Evolutionary conservation across 2,797 vertebrate genomes (phyloP), one percentile per base, ranked within the genome.

Genomic region (Acanthurus tractus): DNA sequence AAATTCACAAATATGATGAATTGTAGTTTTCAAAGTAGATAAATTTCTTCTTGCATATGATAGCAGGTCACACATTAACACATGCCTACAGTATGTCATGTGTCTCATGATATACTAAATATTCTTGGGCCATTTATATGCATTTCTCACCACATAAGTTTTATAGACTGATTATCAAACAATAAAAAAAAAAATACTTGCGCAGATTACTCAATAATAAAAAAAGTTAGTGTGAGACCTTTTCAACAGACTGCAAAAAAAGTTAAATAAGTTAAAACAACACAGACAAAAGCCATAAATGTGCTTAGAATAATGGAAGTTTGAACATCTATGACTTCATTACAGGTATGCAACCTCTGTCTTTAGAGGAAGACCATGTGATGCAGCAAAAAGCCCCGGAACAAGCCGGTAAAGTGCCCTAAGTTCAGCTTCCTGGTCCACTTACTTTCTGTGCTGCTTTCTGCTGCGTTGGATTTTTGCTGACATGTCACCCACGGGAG

Each of bases 361-460:
- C 18, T 22, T 29, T 34, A 34, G 20, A 57, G 14, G 15, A 56
- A 15, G n/a, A 20, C 13, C 7, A 1, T 68, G 52, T 14, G 29
- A 58, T 20, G 1, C 0, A 1, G 29, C 9, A 12, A 49, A 56
- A 56, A 22, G 20, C 29, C 25, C 38, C 0, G 0, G 1, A 56
- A 61, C 18, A 8, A 63, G 68, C 6, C 44, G 14, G 4, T 2
- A 12, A 63, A 34, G 29, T 34, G 29, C 6, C 6, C 29, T 34
- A 34, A 34, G 29, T 34, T 34, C 29, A 34, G 29, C 29, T 34
- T 34, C 29, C 50, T 20, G n/a, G 15, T 49, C 38, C 44, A 92
- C 95, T 96, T 93, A 96, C 95, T 86, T 87, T 80, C 38, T 82
- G 79, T 40, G 82, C 7, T 40, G 69, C 23, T 34, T 90, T 79